Evolutionary conservation across 1,140 invertebrate genomes (phyloP), one percentile per base, ranked within the genome.

Genomic region (Drosophila virilis): DNA sequence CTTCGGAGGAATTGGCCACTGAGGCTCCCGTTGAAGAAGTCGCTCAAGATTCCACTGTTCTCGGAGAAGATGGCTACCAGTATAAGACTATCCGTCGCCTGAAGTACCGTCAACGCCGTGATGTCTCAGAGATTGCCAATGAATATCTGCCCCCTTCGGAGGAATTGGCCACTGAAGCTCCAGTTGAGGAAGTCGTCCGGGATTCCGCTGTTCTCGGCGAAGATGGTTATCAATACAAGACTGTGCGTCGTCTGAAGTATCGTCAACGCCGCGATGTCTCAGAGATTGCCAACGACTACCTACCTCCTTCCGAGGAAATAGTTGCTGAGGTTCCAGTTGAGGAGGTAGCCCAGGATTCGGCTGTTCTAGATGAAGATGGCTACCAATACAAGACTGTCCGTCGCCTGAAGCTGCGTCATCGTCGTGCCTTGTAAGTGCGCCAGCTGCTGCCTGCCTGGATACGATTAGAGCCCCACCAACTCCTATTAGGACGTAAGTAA

Each of bases 371-470:
- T 12, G 74, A 66, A 6, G 72, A 90, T 61, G 88, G 88, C 7
- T 91, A 91, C 72, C 58, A 64, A 40, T 91, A 91, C 73, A 91
- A 91, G 71, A 84, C 82, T 52, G 88, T 91, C n/a, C 82, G 82
- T 55, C 88, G 88, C 32, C 67, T 91, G 42, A 91, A 86, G 66
- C 74, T 79, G 40, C 88, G 88, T 43, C 83, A 88, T 51, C 88
- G 88, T 66, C 88, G 88, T 68, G 88, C 89, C 54, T 62, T 91
- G 55, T 91, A 80, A 78, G 62, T 48, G 15, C 35, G 55, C 51
- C 65, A 54, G 12, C 68, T 74, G 43, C 38, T 60, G 77, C 58
- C 78, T 71, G 59, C 75, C 62, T 79, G 77, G 72, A 75, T 73
- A 51, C 77, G 80, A 89, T 80, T 71, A 57, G 43, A 78, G 74